These are phyloP conservation scores for Rousettus madagascariensis DNA, from an alignment of 2,797 vertebrate genomes.

Conservation along the genomic window DNA sequence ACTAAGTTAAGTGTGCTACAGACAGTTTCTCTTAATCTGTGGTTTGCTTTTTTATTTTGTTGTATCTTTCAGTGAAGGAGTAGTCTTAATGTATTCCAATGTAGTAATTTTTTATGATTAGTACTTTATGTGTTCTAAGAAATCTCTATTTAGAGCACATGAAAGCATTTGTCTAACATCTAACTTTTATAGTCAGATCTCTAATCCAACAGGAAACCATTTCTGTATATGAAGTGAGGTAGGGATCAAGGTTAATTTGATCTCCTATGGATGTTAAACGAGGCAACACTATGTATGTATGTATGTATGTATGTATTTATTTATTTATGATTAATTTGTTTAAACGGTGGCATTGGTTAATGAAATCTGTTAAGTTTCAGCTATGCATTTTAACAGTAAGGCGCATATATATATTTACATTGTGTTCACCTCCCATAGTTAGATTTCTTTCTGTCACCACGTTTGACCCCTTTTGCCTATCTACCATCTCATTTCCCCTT, in stretches of 20 bases:
- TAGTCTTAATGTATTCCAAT: neutral
- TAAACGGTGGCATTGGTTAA: too few relatives aligned
- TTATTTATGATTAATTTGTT: neutral
- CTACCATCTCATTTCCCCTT: too few relatives aligned
- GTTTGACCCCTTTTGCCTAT: too few relatives aligned
- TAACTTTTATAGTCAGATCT: neutral
- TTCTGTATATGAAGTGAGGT: neutral
- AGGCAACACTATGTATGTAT: neutral
- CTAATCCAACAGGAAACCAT: neutral
- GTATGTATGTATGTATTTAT: neutral
- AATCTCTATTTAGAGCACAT: neutral
- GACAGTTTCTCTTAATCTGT: neutral
- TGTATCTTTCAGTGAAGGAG: neutral
- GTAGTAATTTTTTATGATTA: neutral
- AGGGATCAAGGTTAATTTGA: neutral
- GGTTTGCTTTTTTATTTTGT: neutral
- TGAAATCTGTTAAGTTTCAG: too few relatives aligned
- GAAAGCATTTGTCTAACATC: neutral
- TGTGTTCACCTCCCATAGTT: too few relatives aligned
- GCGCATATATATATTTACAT: too few relatives aligned
- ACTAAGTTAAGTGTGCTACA: neutral
- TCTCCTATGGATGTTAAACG: neutral
- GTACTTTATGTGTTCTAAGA: neutral
- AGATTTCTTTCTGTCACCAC: too few relatives aligned
- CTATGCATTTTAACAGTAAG: too few relatives aligned